Evolutionary conservation across 2,113 vertebrate genomes (phyloP).

Genomic region (Leuciscus idus): DNA sequence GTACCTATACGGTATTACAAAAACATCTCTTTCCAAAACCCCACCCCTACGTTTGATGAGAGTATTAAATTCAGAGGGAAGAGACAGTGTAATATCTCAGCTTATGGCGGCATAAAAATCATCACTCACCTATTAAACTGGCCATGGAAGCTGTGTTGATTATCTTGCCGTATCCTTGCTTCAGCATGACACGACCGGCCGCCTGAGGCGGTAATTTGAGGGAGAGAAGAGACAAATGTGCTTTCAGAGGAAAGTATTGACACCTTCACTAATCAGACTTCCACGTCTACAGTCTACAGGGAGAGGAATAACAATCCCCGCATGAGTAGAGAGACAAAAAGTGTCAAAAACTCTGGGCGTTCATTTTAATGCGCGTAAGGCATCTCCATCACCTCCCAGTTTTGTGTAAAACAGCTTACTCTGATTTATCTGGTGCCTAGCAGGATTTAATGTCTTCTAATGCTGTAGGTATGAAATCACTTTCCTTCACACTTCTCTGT

Average conservation of each 20-base stretch:
- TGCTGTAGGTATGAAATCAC: slow-evolving; percentile 30
- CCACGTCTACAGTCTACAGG: slow-evolving; percentile 30
- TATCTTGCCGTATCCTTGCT: slow-evolving; percentile 93
- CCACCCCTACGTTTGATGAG: slow-evolving; percentile 30
- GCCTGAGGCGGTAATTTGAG: slow-evolving; percentile 88
- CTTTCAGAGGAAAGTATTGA: slow-evolving; percentile 73
- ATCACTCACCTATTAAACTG: slow-evolving; percentile 96
- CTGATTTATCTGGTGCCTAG: slow-evolving; percentile 37
- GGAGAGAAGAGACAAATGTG: slow-evolving; percentile 73
- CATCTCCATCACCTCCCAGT: slow-evolving; percentile 38
- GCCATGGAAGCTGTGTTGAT: slow-evolving; percentile 95
- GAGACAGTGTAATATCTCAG: slow-evolving; percentile 47
- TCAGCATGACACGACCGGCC: slow-evolving; percentile 91
- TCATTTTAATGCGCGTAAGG: slow-evolving; percentile 23
- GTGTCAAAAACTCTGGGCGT: slow-evolving; percentile 37
- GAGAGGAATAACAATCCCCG: slow-evolving; percentile 43
- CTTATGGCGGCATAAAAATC: slow-evolving; percentile 67
- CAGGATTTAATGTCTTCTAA: slow-evolving; percentile 43
- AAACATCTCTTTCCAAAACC: slow-evolving; percentile 1
- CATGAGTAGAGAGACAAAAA: slow-evolving; percentile 40
- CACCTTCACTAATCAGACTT: slow-evolving; percentile 80
- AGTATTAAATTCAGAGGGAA: slow-evolving; percentile 64
- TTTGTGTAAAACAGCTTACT: slow-evolving; percentile 33
- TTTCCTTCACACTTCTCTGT: slow-evolving; percentile 11
- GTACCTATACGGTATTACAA: neutral